Percentiles rank a stretch among this genome's conserved stretches.
Evolutionary conservation across 1,140 invertebrate genomes (phyloP).

Genomic region (Drosophila novamexicana): DNA sequence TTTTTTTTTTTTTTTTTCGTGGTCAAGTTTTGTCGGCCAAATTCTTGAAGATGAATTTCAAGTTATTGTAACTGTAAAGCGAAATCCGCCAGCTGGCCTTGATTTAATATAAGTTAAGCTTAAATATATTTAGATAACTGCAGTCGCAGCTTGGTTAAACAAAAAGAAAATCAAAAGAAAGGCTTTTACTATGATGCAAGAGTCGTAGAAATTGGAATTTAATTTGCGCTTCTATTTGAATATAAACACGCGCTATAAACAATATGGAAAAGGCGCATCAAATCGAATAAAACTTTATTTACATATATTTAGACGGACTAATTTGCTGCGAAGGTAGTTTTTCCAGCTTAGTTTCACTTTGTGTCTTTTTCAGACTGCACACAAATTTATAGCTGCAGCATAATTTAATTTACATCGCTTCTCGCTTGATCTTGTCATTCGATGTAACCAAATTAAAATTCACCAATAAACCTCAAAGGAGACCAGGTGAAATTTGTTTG

Average conservation of each 20-base stretch:
- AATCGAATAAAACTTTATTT: conserved; percentile 31
- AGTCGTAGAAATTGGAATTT: conserved; percentile 36
- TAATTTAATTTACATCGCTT: conserved; percentile 66
- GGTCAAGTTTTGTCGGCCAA: conserved; percentile 23
- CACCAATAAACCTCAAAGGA: conserved; percentile 2
- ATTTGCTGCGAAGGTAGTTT: conserved; percentile 38
- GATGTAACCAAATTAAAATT: conserved; percentile 31
- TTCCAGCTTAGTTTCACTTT: conserved; percentile 73
- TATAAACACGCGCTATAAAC: conserved; percentile 33
- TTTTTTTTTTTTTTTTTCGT: conserved; percentile 7
- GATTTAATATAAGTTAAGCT: conserved; percentile 43
- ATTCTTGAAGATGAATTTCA: conserved; percentile 26
- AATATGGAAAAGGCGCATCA: conserved; percentile 10
- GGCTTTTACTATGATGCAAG: conserved; percentile 65
- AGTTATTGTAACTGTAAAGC: conserved; percentile 63
- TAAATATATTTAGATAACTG: conserved; percentile 18
- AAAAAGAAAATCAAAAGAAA: conserved; percentile 46
- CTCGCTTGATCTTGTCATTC: conserved; percentile 8
- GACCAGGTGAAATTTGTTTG: conserved; percentile 18
- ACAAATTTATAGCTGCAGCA: conserved; percentile 28
- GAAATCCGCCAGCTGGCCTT: conserved; percentile 66
- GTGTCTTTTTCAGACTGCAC: conserved; percentile 8
- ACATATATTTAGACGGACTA: conserved; percentile 44
- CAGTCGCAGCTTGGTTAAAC: conserved; percentile 11
- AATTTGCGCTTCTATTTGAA: conserved; percentile 36